Evolutionary conservation across 1,140 invertebrate genomes (phyloP), one percentile per base, ranked within the genome.

Genomic region (Neodiprion lecontei): DNA sequence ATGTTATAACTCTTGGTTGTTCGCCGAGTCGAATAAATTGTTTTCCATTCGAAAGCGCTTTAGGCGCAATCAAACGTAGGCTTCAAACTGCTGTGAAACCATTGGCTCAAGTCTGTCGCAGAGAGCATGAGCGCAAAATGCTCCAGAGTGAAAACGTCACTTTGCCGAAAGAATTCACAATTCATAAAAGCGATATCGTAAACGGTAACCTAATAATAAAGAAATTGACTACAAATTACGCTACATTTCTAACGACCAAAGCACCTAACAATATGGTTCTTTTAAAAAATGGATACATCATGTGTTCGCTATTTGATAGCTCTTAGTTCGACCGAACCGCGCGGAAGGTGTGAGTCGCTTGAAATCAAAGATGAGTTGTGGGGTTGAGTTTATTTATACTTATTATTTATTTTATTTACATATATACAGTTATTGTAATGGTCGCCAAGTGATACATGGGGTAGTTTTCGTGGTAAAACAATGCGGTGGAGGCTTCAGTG

Each of bases 1-100:
- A 70, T 70, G 40, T 40, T 40, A 23, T 1, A 40, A 28, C 47
- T 28, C 49, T 70, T 10, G 28, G 21, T 28, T 70, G 28, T 70
- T 70, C 69, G 8, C 9, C 4, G 21, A 70, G 40, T 70, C 21
- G 0, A 14, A 7, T 28, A 0, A 70, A 9, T 9, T 9, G 10
- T 14, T 70, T 70, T 70, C 69, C 69, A 1, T 61, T 61, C n/a
- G 10, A 61, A 61, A 61, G n/a, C n/a, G 53, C 53, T 61, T 61
- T 61, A 61, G 53, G 53, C n/a, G 1, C 53, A 61, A 11, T 61
- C 10, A 61, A 61, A 61, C 53, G 53, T n/a, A 61, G 1, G 53
- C 53, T 61, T 11, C 53, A 1, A 61, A 61, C 53, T 61, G 53
- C 53, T 61, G 53, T 61, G 10, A 61, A 61, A 61, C 53, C 53